Evolutionary conservation across 2,888 invertebrate genomes (phyloP).

Genomic region (Urechis unicinctus): DNA sequence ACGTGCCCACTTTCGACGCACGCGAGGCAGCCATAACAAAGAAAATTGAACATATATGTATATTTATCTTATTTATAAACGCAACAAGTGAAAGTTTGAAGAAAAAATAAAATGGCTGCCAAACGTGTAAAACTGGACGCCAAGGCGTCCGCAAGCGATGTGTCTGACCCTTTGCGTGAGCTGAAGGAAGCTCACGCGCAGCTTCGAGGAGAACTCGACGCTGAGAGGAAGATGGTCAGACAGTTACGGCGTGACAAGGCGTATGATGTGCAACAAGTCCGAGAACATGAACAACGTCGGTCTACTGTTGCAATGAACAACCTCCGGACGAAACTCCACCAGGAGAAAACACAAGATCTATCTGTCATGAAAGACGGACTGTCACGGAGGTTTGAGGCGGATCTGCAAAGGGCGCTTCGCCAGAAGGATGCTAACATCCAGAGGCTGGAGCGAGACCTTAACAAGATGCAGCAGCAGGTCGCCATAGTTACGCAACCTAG

Average conservation of each 20-base stretch:
- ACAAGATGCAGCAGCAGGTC: not conserved
- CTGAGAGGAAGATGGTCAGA: conserved; percentile 1
- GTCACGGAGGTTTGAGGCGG: not conserved
- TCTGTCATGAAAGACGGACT: not conserved
- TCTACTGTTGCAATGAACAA: conserved; percentile 1
- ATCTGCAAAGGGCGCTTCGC: not conserved
- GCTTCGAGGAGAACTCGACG: conserved; percentile 1
- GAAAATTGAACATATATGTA: no score
- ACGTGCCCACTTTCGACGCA: no score
- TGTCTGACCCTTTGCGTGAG: not conserved
- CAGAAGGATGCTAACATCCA: not conserved
- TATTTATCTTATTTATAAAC: no score
- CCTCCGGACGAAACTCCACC: conserved; percentile 4
- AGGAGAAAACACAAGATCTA: not conserved
- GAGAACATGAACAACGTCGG: not conserved
- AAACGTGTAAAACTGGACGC: no score
- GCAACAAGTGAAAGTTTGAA: no score
- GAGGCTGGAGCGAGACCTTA: not conserved
- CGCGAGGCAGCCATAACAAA: no score
- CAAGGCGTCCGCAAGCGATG: no score
- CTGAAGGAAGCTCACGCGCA: not conserved
- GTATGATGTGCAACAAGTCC: conserved; percentile 1
- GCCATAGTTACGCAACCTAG: not conserved
- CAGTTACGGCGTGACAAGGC: conserved; percentile 1
- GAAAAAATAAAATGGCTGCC: no score